These are phyloP conservation scores for Bursaphelenchus mucronatus DNA, from an alignment of 1,140 invertebrate species.

Conservation along the genomic window DNA sequence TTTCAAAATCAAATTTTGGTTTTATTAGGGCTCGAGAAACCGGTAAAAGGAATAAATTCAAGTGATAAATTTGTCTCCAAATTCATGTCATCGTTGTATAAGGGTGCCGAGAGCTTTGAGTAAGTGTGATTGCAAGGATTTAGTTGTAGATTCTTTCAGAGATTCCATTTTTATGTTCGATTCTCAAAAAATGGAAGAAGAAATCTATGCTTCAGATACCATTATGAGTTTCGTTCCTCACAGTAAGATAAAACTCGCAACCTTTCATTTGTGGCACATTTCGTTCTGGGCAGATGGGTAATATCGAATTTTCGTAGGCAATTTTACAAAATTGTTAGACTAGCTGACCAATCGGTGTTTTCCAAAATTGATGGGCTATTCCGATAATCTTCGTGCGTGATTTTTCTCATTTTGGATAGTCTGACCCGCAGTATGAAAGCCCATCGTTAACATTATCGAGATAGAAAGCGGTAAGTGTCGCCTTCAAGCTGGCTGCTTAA, in stretches of 20 bases:
- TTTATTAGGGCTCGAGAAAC: slow-evolving; percentile 26
- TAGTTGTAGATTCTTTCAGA: slow-evolving; percentile 22
- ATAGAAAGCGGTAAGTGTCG: too few relatives aligned
- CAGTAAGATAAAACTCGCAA: slow-evolving; percentile 25
- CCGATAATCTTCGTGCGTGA: too few relatives aligned
- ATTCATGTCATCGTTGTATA: slow-evolving; percentile 27
- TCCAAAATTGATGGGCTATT: too few relatives aligned
- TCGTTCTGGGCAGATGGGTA: too few relatives aligned
- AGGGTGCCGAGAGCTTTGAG: slow-evolving; percentile 19
- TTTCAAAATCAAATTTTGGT: slow-evolving; percentile 26
- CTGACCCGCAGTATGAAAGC: too few relatives aligned
- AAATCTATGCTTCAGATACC: slow-evolving; percentile 20
- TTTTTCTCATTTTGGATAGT: too few relatives aligned
- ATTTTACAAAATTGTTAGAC: too few relatives aligned
- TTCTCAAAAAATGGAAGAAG: slow-evolving; percentile 17
- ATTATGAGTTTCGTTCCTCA: slow-evolving; percentile 36
- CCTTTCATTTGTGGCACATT: too few relatives aligned
- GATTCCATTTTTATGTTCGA: slow-evolving; percentile 24
- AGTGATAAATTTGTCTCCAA: slow-evolving; percentile 20
- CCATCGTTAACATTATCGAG: too few relatives aligned
- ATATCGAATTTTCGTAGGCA: too few relatives aligned
- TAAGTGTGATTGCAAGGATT: slow-evolving; percentile 13
- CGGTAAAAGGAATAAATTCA: slow-evolving; percentile 1
- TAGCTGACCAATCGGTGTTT: too few relatives aligned
- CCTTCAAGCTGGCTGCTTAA: too few relatives aligned